phyloP scores from a whole-genome alignment of 2,113 vertebrate species.

The Anolis sagrei region DNA sequence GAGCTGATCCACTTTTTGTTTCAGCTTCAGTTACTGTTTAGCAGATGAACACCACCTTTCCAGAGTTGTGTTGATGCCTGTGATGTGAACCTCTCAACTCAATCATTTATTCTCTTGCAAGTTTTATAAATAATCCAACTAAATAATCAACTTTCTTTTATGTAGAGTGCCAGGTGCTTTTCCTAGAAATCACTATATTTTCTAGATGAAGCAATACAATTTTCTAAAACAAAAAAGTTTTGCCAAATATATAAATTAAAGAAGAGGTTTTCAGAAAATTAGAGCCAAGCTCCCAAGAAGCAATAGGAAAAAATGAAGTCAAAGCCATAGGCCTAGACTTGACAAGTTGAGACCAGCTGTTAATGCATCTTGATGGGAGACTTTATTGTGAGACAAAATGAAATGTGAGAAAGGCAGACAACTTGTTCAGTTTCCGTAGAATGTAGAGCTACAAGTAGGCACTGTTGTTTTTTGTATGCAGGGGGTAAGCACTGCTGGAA shows the following conservation, averaged over 20 bases:
- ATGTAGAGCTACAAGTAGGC: neutral
- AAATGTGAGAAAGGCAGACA: neutral
- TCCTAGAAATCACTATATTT: neutral
- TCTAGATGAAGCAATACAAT: neutral
- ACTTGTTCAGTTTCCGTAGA: neutral
- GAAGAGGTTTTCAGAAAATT: neutral
- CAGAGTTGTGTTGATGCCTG: neutral
- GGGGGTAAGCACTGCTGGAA: neutral
- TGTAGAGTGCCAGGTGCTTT: neutral
- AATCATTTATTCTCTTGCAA: neutral
- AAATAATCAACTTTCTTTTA: too few species aligned
- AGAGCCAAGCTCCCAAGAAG: neutral
- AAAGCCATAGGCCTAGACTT: neutral
- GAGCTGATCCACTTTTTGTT: neutral
- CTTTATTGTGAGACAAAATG: neutral
- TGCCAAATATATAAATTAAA: neutral
- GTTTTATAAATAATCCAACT: neutral
- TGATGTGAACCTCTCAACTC: neutral
- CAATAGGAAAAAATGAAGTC: neutral
- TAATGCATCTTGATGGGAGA: neutral
- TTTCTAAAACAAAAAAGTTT: neutral
- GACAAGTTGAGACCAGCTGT: neutral
- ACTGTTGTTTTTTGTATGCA: neutral
- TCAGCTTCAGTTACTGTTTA: neutral
- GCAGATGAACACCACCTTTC: neutral